Evolutionary conservation across 2,113 vertebrate genomes (phyloP).

Genomic region (Oriolus oriolus): DNA sequence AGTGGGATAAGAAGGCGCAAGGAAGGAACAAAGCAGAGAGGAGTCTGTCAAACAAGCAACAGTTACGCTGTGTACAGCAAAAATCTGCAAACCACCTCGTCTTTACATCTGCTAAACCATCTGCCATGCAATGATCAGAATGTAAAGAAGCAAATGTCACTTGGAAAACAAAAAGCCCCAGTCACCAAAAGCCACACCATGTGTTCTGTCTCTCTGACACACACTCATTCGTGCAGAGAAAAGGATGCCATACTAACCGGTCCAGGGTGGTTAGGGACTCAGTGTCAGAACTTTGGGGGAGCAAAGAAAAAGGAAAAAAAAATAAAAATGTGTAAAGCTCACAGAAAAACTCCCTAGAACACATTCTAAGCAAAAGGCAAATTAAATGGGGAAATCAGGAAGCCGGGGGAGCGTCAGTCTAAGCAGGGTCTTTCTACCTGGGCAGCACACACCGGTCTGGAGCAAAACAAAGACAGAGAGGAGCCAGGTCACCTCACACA

Average conservation of each 20-base stretch:
- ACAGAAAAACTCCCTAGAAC: conserved; percentile 77
- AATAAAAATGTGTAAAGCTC: conserved; percentile 75
- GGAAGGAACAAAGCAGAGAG: conserved; percentile 1
- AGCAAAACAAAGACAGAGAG: conserved; percentile 1
- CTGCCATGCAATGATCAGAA: conserved; percentile 73
- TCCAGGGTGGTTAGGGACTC: conserved; percentile 99
- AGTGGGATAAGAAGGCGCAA: neutral
- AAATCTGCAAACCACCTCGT: neutral
- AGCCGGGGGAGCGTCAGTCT: neutral
- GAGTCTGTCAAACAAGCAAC: conserved; percentile 40
- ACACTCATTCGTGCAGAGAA: conserved; percentile 85
- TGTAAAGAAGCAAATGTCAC: conserved; percentile 67
- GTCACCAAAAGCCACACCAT: conserved; percentile 65
- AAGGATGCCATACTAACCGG: conserved; percentile 97
- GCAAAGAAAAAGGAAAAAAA: conserved; percentile 85
- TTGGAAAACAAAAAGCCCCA: conserved; percentile 36
- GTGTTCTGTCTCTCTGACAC: conserved; percentile 66
- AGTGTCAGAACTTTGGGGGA: conserved; percentile 99
- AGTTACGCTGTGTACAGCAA: neutral
- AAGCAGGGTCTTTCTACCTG: neutral
- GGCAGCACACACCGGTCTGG: neutral
- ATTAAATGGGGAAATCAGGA: conserved; percentile 42
- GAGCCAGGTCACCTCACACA: conserved; percentile 38
- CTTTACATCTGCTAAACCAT: conserved; percentile 42
- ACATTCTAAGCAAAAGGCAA: conserved; percentile 71